phyloP scores from a whole-genome alignment of 2,888 invertebrate genomes.

The Syrista parreyssii region DNA sequence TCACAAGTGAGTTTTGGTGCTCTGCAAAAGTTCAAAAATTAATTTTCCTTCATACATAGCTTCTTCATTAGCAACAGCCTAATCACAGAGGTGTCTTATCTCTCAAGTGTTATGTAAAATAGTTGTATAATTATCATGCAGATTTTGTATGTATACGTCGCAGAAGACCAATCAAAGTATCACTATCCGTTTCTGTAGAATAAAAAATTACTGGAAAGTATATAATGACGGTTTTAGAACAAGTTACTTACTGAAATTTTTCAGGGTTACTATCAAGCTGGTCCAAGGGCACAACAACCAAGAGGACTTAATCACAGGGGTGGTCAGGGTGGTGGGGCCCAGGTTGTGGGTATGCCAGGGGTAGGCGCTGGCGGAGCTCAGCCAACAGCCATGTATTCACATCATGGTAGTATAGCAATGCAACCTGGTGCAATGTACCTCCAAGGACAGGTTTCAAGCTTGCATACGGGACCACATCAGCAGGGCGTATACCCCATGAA shows the following conservation, averaged over 20 bases:
- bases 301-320: slow-evolving; percentile 54
- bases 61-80: neutral
- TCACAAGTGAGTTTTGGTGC: slow-evolving; percentile 45
- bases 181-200: neutral
- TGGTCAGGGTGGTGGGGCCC: slow-evolving; percentile 49
- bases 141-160: neutral
- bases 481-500: slow-evolving; percentile 49
- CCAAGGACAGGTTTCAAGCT: slow-evolving; percentile 47
- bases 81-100: neutral
- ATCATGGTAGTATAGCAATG: slow-evolving; percentile 44
- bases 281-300: slow-evolving; percentile 54
- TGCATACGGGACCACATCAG: slow-evolving; percentile 53
- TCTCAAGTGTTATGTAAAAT: neutral
- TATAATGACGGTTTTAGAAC: neutral
- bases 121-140: neutral
- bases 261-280: slow-evolving; percentile 48
- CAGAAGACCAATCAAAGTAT: neutral
- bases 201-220: no score
- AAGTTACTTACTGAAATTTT: slow-evolving; percentile 6
- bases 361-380: slow-evolving; percentile 53
- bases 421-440: slow-evolving; percentile 49
- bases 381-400: slow-evolving; percentile 51
- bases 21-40: neutral
- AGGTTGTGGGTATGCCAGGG: slow-evolving; percentile 53
- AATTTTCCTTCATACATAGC: neutral